These are phyloP conservation scores for Lamprotornis superbus DNA, from an alignment of 2,113 vertebrate species.

Conservation along the genomic window DNA sequence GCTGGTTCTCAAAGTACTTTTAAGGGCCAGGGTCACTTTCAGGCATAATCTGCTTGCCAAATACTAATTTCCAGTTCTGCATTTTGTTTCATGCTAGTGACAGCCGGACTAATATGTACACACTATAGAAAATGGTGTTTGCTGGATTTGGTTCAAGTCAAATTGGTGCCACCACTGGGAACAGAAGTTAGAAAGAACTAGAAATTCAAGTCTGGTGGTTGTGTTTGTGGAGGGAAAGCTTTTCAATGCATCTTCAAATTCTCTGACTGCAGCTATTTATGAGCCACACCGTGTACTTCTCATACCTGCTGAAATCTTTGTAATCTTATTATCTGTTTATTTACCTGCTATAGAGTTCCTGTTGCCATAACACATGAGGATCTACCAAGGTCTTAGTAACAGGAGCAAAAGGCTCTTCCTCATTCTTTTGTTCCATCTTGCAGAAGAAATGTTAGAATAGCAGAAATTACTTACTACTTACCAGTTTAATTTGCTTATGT, in stretches of 20 bases:
- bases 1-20: background rate
- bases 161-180: background rate
- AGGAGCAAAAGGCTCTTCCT: background rate
- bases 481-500: background rate
- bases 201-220: background rate
- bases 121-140: background rate
- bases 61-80: background rate
- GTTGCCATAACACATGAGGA: background rate
- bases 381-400: background rate
- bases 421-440: background rate
- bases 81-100: background rate
- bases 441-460: background rate
- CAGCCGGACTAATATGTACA: background rate
- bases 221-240: background rate
- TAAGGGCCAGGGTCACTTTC: background rate
- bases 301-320: background rate
- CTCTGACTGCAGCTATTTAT: background rate
- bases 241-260: background rate
- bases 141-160: background rate
- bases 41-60: background rate
- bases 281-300: background rate
- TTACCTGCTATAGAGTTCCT: background rate
- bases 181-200: background rate
- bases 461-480: background rate
- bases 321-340: conserved; percentile 14